These are phyloP conservation scores for Pogona vitticeps DNA, from an alignment of 2,113 vertebrate genomes.

Conservation along the genomic window DNA sequence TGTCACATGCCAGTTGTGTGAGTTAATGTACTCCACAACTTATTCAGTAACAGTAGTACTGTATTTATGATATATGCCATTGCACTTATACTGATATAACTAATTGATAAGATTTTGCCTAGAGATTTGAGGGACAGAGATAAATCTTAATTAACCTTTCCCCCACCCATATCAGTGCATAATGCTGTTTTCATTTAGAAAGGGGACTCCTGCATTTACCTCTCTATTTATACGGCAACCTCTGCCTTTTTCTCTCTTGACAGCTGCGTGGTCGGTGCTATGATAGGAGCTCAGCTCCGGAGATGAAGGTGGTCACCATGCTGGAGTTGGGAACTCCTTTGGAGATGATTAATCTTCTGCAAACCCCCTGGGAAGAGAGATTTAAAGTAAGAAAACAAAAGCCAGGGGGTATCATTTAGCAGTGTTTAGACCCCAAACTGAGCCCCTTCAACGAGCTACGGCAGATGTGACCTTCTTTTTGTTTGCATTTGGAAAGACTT, in stretches of 20 bases:
- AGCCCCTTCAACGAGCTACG: conserved; percentile 34
- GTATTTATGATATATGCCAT: too few relatives aligned
- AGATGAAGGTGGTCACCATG: conserved; percentile 80
- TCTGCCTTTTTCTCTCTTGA: conserved; percentile 7
- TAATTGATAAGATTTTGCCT: too few relatives aligned
- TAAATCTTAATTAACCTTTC: not conserved
- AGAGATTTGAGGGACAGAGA: not conserved
- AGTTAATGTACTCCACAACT: too few relatives aligned
- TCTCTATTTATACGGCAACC: not conserved
- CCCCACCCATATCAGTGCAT: not conserved
- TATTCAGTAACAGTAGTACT: too few relatives aligned
- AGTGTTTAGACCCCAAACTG: conserved; percentile 38
- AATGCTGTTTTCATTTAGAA: not conserved
- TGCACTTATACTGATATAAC: too few relatives aligned
- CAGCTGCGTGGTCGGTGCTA: conserved; percentile 88
- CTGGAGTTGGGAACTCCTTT: conserved; percentile 88
- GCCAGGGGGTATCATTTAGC: conserved; percentile 50
- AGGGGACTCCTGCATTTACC: not conserved
- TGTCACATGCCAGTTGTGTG: too few relatives aligned
- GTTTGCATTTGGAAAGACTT: conserved; percentile 21
- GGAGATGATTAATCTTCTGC: conserved; percentile 94
- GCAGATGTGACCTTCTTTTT: conserved; percentile 29
- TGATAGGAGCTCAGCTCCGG: conserved; percentile 60
- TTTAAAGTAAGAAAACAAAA: conserved; percentile 85
- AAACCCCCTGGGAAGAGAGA: conserved; percentile 94